Percentiles rank a stretch among this genome's conserved stretches.
Conservation (phyloP, 2,888 invertebrate species). For the Epiblema foenella region DNA sequence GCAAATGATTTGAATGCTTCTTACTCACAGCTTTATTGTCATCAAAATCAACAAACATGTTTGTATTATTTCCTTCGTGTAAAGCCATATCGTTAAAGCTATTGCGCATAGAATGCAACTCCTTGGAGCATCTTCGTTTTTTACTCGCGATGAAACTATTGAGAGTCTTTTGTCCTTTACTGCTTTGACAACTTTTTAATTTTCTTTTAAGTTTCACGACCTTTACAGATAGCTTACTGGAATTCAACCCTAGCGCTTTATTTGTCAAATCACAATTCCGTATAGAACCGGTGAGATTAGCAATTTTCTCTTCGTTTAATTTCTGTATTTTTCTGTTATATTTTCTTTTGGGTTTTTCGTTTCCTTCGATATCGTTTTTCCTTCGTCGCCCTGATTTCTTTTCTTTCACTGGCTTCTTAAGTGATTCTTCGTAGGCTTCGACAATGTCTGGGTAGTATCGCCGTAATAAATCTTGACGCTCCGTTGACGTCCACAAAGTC, state of each 20-base stretch:
- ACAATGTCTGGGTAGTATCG: constrained; percentile 87
- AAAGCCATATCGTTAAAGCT: constrained; percentile 65
- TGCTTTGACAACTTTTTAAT: constrained; percentile 60
- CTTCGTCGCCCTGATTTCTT: constrained; percentile 63
- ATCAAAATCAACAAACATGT: constrained; percentile 18
- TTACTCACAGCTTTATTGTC: constrained; percentile 53
- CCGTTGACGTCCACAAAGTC: constrained; percentile 87
- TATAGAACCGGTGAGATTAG: constrained; percentile 60
- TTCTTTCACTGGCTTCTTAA: constrained; percentile 82
- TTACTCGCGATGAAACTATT: constrained; percentile 72
- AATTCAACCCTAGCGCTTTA: constrained; percentile 54
- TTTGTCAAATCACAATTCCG: constrained; percentile 55
- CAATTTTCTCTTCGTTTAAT: constrained; percentile 51
- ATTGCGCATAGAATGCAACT: constrained; percentile 52
- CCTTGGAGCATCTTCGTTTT: constrained; percentile 60
- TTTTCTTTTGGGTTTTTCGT: constrained; percentile 70
- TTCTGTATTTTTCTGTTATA: constrained; percentile 69
- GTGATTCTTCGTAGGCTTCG: constrained; percentile 81
- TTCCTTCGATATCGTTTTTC: constrained; percentile 61
- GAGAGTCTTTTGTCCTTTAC: constrained; percentile 69
- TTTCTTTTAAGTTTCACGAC: constrained; percentile 76
- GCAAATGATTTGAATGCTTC: constrained; percentile 51
- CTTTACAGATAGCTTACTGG: constrained; percentile 68
- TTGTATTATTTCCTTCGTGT: constrained; percentile 46
- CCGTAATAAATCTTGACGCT: constrained; percentile 87